phyloP scores from a whole-genome alignment of 2,113 vertebrate genomes.

The Sialia sialis region DNA sequence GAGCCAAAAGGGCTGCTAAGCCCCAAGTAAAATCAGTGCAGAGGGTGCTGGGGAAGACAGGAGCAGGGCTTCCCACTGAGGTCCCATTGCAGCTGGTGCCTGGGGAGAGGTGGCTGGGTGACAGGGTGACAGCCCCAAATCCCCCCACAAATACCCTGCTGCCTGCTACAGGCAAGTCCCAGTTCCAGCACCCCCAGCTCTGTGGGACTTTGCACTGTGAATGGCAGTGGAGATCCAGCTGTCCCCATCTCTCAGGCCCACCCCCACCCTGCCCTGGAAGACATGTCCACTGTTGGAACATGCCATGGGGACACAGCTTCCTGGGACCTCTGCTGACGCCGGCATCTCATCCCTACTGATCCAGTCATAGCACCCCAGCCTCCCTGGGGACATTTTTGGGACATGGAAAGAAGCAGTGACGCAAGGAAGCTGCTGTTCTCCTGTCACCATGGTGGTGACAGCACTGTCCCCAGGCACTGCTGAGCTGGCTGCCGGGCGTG shows the following conservation, averaged over 20 bases:
- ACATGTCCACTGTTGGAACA: neutral
- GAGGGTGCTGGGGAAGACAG: accelerated
- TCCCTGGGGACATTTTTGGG: neutral
- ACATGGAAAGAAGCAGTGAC: accelerated
- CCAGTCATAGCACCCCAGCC: neutral
- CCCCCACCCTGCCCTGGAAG: accelerated
- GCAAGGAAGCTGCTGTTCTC: neutral
- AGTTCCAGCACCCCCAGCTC: accelerated
- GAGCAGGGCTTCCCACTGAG: accelerated
- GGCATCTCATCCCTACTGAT: accelerated
- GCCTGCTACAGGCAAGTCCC: neutral
- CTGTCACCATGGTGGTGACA: accelerated
- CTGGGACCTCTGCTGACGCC: accelerated
- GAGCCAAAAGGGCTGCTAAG: neutral
- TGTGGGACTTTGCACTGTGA: neutral
- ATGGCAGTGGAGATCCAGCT: accelerated
- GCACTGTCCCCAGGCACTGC: accelerated
- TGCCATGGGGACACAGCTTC: accelerated
- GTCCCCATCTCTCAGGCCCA: neutral
- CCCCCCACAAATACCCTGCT: neutral
- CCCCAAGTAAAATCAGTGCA: neutral
- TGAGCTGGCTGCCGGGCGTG: accelerated
- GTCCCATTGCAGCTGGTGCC: neutral
- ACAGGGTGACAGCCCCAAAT: neutral
- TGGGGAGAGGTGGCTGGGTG: neutral